Conservation (phyloP, 2,888 invertebrate genomes). For the Drosophila greeni region DNA sequence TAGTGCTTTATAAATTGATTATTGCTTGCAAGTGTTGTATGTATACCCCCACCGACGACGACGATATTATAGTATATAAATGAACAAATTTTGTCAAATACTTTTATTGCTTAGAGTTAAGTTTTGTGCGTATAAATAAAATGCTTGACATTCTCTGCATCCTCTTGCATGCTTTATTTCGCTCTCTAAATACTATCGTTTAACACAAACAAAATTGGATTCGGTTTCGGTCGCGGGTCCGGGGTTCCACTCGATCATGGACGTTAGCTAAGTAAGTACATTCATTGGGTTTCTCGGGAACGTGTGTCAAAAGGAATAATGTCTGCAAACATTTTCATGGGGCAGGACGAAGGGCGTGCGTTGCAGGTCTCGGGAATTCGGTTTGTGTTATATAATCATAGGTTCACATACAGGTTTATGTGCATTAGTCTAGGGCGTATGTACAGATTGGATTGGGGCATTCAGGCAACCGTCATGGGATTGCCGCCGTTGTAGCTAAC, state of each 20-base stretch:
- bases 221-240: background rate
- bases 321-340: conserved; percentile 30
- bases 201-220: conserved; percentile 32
- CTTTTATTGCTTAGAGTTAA: conserved; percentile 34
- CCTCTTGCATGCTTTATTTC: conserved; percentile 55
- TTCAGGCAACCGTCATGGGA: conserved; percentile 77
- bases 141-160: conserved; percentile 63
- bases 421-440: conserved; percentile 42
- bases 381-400: conserved; percentile 17
- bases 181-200: conserved; percentile 32
- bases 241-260: conserved; percentile 6
- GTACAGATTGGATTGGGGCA: conserved; percentile 41
- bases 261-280: conserved; percentile 25
- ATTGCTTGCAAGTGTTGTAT: conserved; percentile 1
- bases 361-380: conserved; percentile 18
- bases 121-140: conserved; percentile 58
- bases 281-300: conserved; percentile 19
- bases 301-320: conserved; percentile 24
- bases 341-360: conserved; percentile 23
- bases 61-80: conserved; percentile 5
- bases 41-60: conserved; percentile 6
- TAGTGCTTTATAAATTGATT: conserved; percentile 12
- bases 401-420: conserved; percentile 14
- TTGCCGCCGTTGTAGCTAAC: conserved; percentile 75
- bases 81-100: conserved; percentile 17